Evolutionary conservation across 2,888 invertebrate genomes (phyloP).

Genomic region (Strigamia maritima): DNA sequence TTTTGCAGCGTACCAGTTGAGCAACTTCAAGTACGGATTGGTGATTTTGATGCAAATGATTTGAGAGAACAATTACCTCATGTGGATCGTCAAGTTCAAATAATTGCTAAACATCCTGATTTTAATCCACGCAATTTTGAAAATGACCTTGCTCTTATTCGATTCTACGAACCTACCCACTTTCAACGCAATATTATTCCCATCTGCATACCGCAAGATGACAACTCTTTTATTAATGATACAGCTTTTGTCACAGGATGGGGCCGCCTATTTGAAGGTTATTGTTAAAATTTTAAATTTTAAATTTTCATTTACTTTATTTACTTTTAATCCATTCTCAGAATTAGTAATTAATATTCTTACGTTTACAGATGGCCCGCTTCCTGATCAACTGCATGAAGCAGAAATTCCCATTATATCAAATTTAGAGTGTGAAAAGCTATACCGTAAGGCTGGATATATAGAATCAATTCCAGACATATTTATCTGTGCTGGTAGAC

Average conservation of each 20-base stretch:
- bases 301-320: not conserved
- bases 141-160: conserved; percentile 80
- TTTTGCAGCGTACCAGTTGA: conserved; percentile 79
- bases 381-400: conserved; percentile 85
- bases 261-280: conserved; percentile 85
- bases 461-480: conserved; percentile 91
- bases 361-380: conserved; percentile 69
- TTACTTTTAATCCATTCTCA: no score
- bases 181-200: conserved; percentile 90
- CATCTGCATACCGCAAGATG: conserved; percentile 80
- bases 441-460: conserved; percentile 87
- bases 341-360: not conserved
- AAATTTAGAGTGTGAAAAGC: conserved; percentile 81
- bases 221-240: conserved; percentile 73
- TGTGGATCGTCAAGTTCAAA: conserved; percentile 83
- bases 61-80: conserved; percentile 84
- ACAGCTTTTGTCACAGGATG: conserved; percentile 88
- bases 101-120: conserved; percentile 81
- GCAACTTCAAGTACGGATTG: conserved; percentile 77
- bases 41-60: conserved; percentile 83
- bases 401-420: conserved; percentile 88
- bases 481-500: conserved; percentile 90
- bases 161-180: conserved; percentile 84
- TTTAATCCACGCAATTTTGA: conserved; percentile 90
- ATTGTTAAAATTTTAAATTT: conserved; percentile 41